These are phyloP conservation scores for Raphicerus campestris DNA, from an alignment of 2,113 vertebrate species.

Conservation along the genomic window DNA sequence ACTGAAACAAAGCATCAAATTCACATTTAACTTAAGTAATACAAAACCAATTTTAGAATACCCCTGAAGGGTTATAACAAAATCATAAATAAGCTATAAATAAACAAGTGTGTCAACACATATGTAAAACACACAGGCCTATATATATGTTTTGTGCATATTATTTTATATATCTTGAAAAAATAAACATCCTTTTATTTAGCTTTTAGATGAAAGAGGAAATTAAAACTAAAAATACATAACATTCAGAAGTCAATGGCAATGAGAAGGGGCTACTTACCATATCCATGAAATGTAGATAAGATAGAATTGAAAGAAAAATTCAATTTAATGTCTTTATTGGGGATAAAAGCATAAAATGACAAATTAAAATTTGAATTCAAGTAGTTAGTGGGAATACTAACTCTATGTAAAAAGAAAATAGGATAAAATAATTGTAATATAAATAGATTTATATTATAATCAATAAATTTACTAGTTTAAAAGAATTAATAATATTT, in stretches of 20 bases:
- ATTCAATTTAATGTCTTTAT: neutral
- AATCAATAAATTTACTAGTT: neutral
- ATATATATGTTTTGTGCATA: neutral
- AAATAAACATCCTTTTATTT: neutral
- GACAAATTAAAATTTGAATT: constrained; percentile 29
- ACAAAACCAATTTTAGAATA: neutral
- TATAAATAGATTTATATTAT: neutral
- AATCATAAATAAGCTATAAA: neutral
- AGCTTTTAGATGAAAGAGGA: neutral
- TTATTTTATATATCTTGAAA: neutral
- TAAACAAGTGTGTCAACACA: neutral
- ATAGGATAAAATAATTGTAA: neutral
- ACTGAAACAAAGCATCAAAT: neutral
- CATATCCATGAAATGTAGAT: neutral
- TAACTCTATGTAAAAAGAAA: neutral
- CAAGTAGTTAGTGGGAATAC: neutral
- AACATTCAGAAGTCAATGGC: neutral
- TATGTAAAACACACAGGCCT: neutral
- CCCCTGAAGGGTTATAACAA: neutral
- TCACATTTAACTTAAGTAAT: neutral
- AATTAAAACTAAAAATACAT: neutral
- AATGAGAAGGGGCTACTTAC: neutral
- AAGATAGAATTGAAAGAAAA: neutral
- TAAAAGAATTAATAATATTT: neutral
- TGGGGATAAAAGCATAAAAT: neutral